Percentiles rank a stretch among this genome's conserved stretches.
Conservation (phyloP, 2,888 invertebrate species). For the Idaea biselata region DNA sequence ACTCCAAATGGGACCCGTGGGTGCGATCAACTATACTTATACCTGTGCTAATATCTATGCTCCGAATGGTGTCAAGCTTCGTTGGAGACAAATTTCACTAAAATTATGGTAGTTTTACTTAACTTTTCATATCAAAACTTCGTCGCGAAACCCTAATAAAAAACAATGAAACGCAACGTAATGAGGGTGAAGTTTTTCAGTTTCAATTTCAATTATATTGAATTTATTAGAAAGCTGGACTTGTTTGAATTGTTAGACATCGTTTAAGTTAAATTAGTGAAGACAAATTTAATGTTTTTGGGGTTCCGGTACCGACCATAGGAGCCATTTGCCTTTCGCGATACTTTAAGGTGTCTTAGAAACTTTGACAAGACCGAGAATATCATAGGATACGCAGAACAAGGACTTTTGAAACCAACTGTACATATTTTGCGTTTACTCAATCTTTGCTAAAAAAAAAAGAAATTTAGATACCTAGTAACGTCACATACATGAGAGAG, state of each 20-base stretch:
- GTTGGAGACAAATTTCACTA: slow-evolving; percentile 50
- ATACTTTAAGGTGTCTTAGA: too few species aligned
- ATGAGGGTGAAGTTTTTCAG: not conserved
- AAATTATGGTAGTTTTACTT: slow-evolving; percentile 45
- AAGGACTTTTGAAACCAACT: too few species aligned
- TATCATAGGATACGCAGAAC: too few species aligned
- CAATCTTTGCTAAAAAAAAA: too few species aligned
- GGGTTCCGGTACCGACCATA: too few species aligned
- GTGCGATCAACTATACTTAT: slow-evolving; percentile 62
- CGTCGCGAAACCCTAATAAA: slow-evolving; percentile 13
- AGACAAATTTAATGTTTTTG: too few species aligned
- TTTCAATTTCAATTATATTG: not conserved
- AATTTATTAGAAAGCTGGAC: not conserved
- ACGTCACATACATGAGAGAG: too few species aligned
- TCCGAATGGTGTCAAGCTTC: slow-evolving; percentile 54
- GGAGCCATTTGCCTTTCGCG: too few species aligned
- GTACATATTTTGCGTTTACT: too few species aligned
- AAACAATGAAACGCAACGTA: slow-evolving; percentile 14
- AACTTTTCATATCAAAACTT: slow-evolving; percentile 40
- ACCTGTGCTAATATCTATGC: slow-evolving; percentile 54
- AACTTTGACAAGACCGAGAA: too few species aligned
- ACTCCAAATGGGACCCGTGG: slow-evolving; percentile 58
- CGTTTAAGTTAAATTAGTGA: not conserved
- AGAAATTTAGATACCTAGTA: too few species aligned
- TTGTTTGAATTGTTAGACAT: not conserved